phyloP scores from a whole-genome alignment of 2,888 invertebrate genomes.

The Euclidia mi region DNA sequence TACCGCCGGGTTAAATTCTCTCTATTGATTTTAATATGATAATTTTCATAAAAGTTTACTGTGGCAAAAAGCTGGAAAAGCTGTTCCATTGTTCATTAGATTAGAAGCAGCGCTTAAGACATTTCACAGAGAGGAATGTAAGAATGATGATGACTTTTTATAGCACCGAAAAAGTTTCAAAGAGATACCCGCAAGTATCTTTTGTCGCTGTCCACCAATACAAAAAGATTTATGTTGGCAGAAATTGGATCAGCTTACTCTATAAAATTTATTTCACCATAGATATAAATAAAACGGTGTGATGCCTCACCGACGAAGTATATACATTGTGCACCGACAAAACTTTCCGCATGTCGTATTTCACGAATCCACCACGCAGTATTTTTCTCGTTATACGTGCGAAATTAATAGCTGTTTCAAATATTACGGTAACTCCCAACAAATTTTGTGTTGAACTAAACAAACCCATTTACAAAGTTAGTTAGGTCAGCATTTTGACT shows the following conservation, averaged over 20 bases:
- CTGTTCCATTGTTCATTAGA: constrained; percentile 17
- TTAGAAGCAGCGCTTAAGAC: constrained; percentile 6
- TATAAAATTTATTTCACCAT: constrained; percentile 15
- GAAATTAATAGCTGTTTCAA: neutral
- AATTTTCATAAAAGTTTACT: constrained; percentile 21
- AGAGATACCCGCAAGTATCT: neutral
- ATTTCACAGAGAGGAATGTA: constrained; percentile 1
- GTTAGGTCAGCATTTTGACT: no score
- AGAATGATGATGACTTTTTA: constrained; percentile 12
- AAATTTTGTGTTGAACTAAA: neutral
- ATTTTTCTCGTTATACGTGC: constrained; percentile 21
- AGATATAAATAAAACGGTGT: constrained; percentile 18
- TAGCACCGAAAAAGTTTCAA: neutral
- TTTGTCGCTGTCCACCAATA: neutral
- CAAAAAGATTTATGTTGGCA: no score
- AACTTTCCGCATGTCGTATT: constrained; percentile 37
- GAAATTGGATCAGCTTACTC: neutral
- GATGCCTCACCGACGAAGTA: neutral
- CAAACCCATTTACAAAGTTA: no score
- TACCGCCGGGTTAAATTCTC: constrained; percentile 22
- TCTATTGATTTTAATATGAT: constrained; percentile 19
- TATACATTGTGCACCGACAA: constrained; percentile 37
- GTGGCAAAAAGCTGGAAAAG: constrained; percentile 8
- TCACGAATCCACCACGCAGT: constrained; percentile 8
- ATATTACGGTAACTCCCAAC: neutral